These are phyloP conservation scores for Serranus cabrilla DNA, from an alignment of 2,797 vertebrate genomes.

Conservation along the genomic window DNA sequence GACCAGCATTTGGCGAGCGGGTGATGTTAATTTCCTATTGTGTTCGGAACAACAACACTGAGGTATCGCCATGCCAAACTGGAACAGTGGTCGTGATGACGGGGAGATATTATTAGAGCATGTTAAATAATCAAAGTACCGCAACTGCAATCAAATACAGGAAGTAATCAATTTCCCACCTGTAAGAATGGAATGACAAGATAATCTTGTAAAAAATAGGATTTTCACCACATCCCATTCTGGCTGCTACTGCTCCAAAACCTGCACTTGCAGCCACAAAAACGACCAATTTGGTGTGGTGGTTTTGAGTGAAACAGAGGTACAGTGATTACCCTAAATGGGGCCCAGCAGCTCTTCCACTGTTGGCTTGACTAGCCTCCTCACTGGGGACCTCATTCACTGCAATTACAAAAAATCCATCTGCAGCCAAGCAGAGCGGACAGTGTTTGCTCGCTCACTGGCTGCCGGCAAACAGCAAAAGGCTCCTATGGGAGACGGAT, in stretches of 20 bases:
- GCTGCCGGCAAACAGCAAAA: slow-evolving; percentile 27
- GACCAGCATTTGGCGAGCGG: neutral
- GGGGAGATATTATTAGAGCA: slow-evolving; percentile 3
- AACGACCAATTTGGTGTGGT: slow-evolving; percentile 25
- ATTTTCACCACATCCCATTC: slow-evolving; percentile 16
- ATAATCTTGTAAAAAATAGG: slow-evolving; percentile 16
- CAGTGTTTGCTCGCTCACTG: slow-evolving; percentile 57
- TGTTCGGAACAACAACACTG: slow-evolving; percentile 31
- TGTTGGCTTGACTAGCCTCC: slow-evolving; percentile 42
- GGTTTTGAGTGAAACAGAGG: slow-evolving; percentile 42
- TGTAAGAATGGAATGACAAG: slow-evolving; percentile 5
- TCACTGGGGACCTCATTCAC: slow-evolving; percentile 68
- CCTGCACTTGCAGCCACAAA: slow-evolving; percentile 10
- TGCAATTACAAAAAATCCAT: slow-evolving; percentile 45
- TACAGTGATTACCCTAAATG: slow-evolving; percentile 49
- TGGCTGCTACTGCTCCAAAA: slow-evolving; percentile 12
- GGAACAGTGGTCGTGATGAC: neutral
- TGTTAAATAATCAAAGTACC: slow-evolving; percentile 1
- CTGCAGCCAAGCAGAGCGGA: slow-evolving; percentile 53
- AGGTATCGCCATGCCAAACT: neutral
- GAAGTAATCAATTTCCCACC: slow-evolving; percentile 24
- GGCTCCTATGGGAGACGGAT: slow-evolving; percentile 73
- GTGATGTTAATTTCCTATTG: slow-evolving; percentile 40
- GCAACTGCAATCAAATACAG: slow-evolving; percentile 18
- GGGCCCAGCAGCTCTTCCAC: slow-evolving; percentile 54